Evolutionary conservation across 1,140 invertebrate species (phyloP).

Genomic region (Danaus melanippus): DNA sequence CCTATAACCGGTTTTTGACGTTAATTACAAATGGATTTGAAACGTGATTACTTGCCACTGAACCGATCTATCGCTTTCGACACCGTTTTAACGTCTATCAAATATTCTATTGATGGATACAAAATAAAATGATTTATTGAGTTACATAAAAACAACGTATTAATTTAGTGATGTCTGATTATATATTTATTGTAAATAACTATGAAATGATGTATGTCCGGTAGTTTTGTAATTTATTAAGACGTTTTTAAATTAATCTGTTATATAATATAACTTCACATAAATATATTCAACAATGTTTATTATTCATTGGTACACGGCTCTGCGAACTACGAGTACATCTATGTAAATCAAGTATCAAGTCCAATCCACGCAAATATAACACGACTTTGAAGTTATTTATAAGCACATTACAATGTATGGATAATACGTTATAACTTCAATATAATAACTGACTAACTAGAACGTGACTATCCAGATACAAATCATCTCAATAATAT

Average conservation of each 20-base stretch:
- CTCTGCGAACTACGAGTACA: too few relatives aligned
- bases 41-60: constrained; percentile 59
- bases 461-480: constrained; percentile 59
- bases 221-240: too few relatives aligned
- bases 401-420: constrained; percentile 51
- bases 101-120: constrained; percentile 51
- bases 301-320: too few relatives aligned
- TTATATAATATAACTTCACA: too few relatives aligned
- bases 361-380: constrained; percentile 41
- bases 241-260: too few relatives aligned
- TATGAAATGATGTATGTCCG: too few relatives aligned
- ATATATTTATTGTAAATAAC: too few relatives aligned
- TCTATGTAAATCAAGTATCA: background rate
- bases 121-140: constrained; percentile 47
- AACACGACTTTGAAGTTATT: constrained; percentile 42
- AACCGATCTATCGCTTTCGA: constrained; percentile 47
- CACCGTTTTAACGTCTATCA: constrained; percentile 38
- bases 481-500: constrained; percentile 19
- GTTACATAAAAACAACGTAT: background rate
- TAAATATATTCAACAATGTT: too few relatives aligned
- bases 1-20: constrained; percentile 49
- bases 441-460: constrained; percentile 29
- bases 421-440: background rate
- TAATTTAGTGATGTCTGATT: too few relatives aligned
- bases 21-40: constrained; percentile 63